Percentiles rank a stretch among this genome's conserved stretches.
phyloP scores from a whole-genome alignment of 2,113 vertebrate genomes.

The Carassius carassius region DNA sequence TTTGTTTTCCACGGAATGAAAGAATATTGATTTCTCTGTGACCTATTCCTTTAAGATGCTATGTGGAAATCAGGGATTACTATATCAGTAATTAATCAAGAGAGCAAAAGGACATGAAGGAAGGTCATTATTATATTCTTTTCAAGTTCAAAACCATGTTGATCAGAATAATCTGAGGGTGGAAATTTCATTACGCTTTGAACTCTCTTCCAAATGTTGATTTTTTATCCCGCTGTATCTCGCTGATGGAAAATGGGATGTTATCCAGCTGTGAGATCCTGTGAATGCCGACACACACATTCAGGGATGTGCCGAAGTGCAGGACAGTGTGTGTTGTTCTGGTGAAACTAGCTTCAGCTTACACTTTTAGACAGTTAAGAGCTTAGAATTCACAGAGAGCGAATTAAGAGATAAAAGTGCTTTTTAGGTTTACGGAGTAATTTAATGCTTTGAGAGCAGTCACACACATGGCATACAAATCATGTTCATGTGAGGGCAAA shows the following conservation, averaged over 20 bases:
- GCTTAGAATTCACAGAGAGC: not conserved
- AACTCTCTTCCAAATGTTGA: slow-evolving; percentile 10
- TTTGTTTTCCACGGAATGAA: not conserved
- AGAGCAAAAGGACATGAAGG: not conserved
- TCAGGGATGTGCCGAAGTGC: not conserved
- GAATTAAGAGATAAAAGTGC: slow-evolving; percentile 1
- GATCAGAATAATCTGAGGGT: not conserved
- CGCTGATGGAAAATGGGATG: slow-evolving; percentile 9
- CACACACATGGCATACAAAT: not conserved
- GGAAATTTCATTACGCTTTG: not conserved
- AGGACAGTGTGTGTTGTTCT: slow-evolving; percentile 7
- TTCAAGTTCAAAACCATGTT: not conserved
- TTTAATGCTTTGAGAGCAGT: slow-evolving; percentile 5
- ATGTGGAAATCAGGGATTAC: not conserved
- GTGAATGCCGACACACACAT: not conserved
- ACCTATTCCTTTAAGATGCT: not conserved
- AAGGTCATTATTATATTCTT: not conserved
- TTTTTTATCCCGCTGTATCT: slow-evolving; percentile 13
- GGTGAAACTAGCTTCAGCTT: not conserved
- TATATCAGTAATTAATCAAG: not conserved
- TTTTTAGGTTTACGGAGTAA: not conserved
- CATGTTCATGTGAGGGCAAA: not conserved
- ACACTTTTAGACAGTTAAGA: not conserved
- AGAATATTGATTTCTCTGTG: not conserved
- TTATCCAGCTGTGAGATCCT: slow-evolving; percentile 23